These are phyloP conservation scores for Trichacis sp. DNA, from an alignment of 2,888 invertebrate species.

Conservation along the genomic window DNA sequence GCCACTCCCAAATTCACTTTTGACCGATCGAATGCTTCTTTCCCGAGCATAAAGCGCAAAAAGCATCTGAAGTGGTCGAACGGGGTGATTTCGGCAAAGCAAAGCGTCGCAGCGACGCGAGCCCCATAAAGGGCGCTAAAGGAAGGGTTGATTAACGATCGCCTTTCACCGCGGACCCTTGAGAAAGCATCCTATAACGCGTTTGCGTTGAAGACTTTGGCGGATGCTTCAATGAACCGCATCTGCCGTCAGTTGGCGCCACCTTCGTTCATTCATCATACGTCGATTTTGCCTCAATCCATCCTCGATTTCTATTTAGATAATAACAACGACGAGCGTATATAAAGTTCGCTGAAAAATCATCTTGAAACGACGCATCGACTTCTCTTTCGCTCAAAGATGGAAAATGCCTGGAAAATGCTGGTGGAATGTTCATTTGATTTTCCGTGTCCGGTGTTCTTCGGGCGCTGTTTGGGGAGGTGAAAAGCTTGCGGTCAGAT, in stretches of 20 bases:
- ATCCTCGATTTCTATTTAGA: neutral
- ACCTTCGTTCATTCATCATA: constrained; percentile 47
- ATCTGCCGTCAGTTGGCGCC: constrained; percentile 49
- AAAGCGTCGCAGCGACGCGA: no score
- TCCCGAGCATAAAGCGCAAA: no score
- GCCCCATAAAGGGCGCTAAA: neutral
- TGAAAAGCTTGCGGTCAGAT: no score
- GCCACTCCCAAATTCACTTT: no score
- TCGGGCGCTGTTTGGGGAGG: no score
- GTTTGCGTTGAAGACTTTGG: constrained; percentile 40
- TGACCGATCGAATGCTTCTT: no score
- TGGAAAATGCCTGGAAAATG: neutral
- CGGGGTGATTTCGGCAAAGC: no score
- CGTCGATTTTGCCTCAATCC: constrained; percentile 16
- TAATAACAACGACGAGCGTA: constrained; percentile 1
- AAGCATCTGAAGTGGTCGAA: no score
- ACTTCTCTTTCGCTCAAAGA: no score
- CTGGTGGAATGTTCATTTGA: neutral
- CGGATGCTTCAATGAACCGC: constrained; percentile 43
- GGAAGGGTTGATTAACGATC: constrained; percentile 47
- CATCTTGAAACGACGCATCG: neutral
- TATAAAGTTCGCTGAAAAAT: neutral
- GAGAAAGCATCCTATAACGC: constrained; percentile 39
- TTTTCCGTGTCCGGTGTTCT: neutral
- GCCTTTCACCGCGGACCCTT: constrained; percentile 37